These are phyloP conservation scores for Rhamphomyia laevipes DNA, from an alignment of 2,888 invertebrate genomes.

Conservation along the genomic window DNA sequence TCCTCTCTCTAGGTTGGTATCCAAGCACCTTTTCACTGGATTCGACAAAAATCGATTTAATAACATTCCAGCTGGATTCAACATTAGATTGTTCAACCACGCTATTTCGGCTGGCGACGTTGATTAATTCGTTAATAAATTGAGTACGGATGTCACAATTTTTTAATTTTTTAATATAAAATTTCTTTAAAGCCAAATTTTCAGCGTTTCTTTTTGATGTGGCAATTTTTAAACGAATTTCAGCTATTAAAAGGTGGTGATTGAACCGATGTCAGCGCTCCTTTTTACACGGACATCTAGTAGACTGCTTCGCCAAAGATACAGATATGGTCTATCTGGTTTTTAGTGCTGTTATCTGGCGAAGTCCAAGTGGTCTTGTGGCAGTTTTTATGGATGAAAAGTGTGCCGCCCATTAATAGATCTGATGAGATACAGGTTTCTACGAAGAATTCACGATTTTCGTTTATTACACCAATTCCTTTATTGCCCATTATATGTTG, in stretches of 20 bases:
- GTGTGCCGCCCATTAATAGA: not conserved
- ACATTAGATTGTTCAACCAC: too few relatives aligned
- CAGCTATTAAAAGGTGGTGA: not conserved
- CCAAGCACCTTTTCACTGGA: too few relatives aligned
- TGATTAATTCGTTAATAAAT: too few relatives aligned
- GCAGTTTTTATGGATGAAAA: not conserved
- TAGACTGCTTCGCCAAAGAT: not conserved
- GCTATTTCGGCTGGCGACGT: too few relatives aligned
- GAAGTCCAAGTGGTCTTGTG: not conserved
- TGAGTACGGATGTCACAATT: too few relatives aligned
- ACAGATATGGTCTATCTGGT: not conserved
- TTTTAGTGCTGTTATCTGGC: not conserved
- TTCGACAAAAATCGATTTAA: too few relatives aligned
- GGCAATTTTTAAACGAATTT: not conserved
- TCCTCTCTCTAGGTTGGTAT: too few relatives aligned
- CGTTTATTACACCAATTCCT: not conserved
- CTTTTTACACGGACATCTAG: not conserved
- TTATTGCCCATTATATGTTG: slow-evolving; percentile 2
- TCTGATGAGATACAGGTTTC: not conserved
- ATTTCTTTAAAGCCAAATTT: not conserved
- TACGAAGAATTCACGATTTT: slow-evolving; percentile 1
- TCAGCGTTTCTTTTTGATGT: not conserved
- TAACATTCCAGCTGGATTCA: too few relatives aligned
- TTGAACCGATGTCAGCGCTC: not conserved
- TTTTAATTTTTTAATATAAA: not conserved